Conservation (phyloP, 2,797 vertebrate genomes). For the Okamejei kenojei region DNA sequence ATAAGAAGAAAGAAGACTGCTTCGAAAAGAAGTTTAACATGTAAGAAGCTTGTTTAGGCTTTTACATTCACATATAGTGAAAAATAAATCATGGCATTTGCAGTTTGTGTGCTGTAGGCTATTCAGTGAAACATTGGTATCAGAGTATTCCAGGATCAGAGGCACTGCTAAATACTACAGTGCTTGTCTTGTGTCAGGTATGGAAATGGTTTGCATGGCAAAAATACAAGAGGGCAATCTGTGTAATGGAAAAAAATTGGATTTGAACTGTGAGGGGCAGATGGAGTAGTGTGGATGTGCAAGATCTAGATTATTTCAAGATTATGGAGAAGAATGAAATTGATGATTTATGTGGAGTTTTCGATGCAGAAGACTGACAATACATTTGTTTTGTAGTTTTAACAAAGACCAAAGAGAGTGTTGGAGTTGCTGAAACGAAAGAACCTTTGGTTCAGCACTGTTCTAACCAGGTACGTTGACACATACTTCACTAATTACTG, state of each 20-base stretch:
- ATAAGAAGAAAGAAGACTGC: slow-evolving; percentile 92
- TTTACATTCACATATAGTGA: background rate
- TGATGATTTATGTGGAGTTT: background rate
- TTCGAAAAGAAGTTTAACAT: slow-evolving; percentile 83
- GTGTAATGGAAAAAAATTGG: background rate
- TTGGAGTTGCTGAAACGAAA: slow-evolving; percentile 65
- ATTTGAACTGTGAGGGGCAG: background rate
- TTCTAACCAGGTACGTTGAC: slow-evolving; percentile 69
- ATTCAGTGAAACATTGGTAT: background rate
- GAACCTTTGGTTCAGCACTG: slow-evolving; percentile 78
- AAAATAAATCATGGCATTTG: background rate
- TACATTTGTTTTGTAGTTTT: slow-evolving; percentile 64
- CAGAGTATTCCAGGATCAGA: no score
- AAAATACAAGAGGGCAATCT: background rate
- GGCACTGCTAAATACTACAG: background rate
- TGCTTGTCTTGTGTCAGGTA: background rate
- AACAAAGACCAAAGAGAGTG: slow-evolving; percentile 79
- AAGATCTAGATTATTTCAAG: background rate
- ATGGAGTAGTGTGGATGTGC: background rate
- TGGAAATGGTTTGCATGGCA: no score
- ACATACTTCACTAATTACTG: slow-evolving; percentile 6
- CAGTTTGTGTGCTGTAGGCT: background rate
- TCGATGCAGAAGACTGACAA: background rate
- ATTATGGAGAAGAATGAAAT: background rate
- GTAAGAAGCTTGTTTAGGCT: slow-evolving; percentile 61